Percentiles rank a stretch among this genome's conserved stretches.
Evolutionary conservation across 2,888 invertebrate genomes (phyloP).

Genomic region (Synanthedon andrenaeformis): DNA sequence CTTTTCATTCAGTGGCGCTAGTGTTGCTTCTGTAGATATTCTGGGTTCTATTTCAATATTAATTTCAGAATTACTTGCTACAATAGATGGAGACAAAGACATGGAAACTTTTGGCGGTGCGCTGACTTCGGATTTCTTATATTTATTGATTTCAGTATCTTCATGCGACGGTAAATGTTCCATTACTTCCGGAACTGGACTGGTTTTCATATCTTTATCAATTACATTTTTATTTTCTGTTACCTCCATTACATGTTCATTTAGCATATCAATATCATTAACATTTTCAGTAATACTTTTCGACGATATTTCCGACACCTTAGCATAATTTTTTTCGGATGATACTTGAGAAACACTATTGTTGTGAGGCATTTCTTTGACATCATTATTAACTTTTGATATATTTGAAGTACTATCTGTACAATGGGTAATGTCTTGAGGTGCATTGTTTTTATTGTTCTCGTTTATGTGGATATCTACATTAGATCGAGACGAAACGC

Average conservation of each 20-base stretch:
- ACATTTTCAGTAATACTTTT: background rate
- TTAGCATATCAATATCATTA: background rate
- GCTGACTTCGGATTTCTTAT: too few species aligned
- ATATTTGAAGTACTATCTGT: background rate
- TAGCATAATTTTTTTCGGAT: background rate
- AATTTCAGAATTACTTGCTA: background rate
- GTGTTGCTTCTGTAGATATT: background rate
- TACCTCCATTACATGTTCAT: background rate
- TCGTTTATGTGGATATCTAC: background rate
- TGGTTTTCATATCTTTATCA: background rate
- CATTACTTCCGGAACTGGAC: too few species aligned
- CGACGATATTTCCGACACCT: too few species aligned
- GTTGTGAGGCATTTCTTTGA: background rate
- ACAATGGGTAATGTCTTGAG: background rate
- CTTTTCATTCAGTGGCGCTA: background rate
- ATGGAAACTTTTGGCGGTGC: too few species aligned
- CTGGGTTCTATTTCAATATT: background rate
- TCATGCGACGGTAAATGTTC: background rate
- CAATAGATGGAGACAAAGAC: too few species aligned
- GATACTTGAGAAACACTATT: background rate
- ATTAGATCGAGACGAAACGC: background rate
- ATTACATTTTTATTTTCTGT: background rate
- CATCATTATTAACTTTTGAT: background rate
- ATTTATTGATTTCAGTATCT: background rate
- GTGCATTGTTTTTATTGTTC: background rate